phyloP scores from a whole-genome alignment of 2,113 vertebrate genomes.

The Balaeniceps rex region DNA sequence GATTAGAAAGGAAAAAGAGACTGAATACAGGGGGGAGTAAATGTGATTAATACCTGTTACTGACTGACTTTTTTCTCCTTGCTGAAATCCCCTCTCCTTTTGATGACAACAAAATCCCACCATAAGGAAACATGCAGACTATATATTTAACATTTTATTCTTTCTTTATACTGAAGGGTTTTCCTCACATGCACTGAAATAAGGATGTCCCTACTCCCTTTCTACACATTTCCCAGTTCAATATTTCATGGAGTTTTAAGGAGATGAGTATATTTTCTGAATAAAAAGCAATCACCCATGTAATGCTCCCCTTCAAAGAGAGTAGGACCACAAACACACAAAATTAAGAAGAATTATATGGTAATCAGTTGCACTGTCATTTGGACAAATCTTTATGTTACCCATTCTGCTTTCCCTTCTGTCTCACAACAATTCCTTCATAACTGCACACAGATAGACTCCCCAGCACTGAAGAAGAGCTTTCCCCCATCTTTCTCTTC shows the following conservation, averaged over 20 bases:
- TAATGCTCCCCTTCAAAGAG: neutral
- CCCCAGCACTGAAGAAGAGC: neutral
- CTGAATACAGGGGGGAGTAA: accelerated
- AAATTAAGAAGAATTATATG: neutral
- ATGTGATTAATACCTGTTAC: neutral
- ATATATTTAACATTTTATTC: neutral
- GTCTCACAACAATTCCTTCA: neutral
- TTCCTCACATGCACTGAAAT: neutral
- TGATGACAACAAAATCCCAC: neutral
- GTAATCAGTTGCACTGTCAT: neutral
- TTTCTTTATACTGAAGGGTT: neutral
- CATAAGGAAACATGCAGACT: neutral
- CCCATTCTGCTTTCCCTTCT: neutral
- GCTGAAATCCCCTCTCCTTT: neutral
- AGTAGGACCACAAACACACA: neutral
- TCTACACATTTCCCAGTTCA: neutral
- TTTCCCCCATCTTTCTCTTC: neutral
- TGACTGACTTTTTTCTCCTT: neutral
- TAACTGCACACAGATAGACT: neutral
- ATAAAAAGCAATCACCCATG: neutral
- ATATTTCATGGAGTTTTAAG: neutral
- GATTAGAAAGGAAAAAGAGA: neutral
- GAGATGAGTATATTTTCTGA: neutral
- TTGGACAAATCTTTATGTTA: neutral
- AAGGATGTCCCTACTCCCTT: neutral